phyloP scores from a whole-genome alignment of 1,140 invertebrate genomes.

The Danaus plexippus region DNA sequence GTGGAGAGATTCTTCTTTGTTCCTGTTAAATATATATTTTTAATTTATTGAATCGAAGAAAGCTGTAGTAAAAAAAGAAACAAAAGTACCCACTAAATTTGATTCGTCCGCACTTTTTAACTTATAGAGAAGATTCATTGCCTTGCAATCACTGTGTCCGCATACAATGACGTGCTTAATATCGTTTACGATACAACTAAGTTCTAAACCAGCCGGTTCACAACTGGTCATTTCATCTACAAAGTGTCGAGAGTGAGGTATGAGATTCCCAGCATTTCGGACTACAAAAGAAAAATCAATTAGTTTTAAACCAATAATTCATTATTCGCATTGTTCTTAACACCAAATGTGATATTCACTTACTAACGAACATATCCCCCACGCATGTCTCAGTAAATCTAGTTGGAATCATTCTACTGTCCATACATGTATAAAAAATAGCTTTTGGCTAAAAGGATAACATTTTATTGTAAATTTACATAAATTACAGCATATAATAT shows the following conservation, averaged over 20 bases:
- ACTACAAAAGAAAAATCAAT: constrained; percentile 74
- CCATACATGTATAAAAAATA: constrained; percentile 97
- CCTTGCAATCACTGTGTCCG: constrained; percentile 98
- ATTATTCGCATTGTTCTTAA: too few relatives aligned
- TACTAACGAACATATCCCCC: constrained; percentile 97
- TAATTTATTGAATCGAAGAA: constrained; percentile 3
- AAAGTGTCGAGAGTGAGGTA: constrained; percentile 92
- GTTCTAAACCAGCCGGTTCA: constrained; percentile 94
- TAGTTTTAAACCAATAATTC: constrained; percentile 8
- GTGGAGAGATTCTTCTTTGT: constrained; percentile 87
- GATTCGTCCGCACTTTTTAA: constrained; percentile 84
- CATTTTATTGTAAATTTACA: too few relatives aligned
- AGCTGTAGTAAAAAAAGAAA: constrained; percentile 10
- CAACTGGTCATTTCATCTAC: constrained; percentile 89
- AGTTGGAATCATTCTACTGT: constrained; percentile 95
- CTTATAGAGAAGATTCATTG: constrained; percentile 93
- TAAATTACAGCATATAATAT: too few relatives aligned
- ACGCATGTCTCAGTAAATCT: constrained; percentile 95
- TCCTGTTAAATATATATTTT: constrained; percentile 66
- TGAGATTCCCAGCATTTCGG: constrained; percentile 94
- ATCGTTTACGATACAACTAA: constrained; percentile 94
- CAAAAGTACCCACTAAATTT: constrained; percentile 72
- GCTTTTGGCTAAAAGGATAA: constrained; percentile 84
- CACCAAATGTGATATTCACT: constrained; percentile 34
- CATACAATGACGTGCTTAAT: constrained; percentile 95